Conservation (phyloP, 1,140 invertebrate species). For the Drosophila bipectinata region DNA sequence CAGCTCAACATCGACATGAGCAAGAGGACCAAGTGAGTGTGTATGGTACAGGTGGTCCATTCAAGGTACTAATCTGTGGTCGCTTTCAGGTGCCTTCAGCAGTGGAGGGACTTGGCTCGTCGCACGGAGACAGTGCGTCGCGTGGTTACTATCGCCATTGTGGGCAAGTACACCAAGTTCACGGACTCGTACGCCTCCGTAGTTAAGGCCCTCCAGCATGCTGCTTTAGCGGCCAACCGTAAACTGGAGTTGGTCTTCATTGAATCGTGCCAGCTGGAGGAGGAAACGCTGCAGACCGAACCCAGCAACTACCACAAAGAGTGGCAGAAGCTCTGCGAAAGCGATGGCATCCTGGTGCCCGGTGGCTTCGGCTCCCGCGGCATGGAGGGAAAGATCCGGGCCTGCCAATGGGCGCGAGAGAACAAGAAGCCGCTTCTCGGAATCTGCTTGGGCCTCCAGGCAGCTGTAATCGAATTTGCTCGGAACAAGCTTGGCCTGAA, state of each 20-base stretch:
- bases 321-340: slow-evolving; percentile 95
- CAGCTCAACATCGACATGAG: slow-evolving; percentile 89
- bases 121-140: slow-evolving; percentile 91
- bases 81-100: slow-evolving; percentile 89
- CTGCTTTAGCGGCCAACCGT: slow-evolving; percentile 92
- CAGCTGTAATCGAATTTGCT: slow-evolving; percentile 98
- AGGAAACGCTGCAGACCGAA: slow-evolving; percentile 88
- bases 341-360: slow-evolving; percentile 97
- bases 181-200: slow-evolving; percentile 99
- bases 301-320: slow-evolving; percentile 96
- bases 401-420: slow-evolving; percentile 95
- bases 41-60: neutral
- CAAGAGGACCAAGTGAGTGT: slow-evolving; percentile 86
- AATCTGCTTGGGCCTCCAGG: slow-evolving; percentile 98
- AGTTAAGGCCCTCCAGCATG: slow-evolving; percentile 97
- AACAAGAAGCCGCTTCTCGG: slow-evolving; percentile 96
- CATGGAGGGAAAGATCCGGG: slow-evolving; percentile 97
- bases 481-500: slow-evolving; percentile 92
- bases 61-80: neutral
- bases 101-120: slow-evolving; percentile 96
- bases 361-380: slow-evolving; percentile 98
- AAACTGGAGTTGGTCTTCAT: slow-evolving; percentile 96
- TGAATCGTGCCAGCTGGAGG: slow-evolving; percentile 95
- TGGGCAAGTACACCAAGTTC: slow-evolving; percentile 99
- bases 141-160: slow-evolving; percentile 95